A percentile compares a stretch with the other conserved stretches of the same genome.
These are phyloP conservation scores for Scaptodrosophila lebanonensis DNA, from an alignment of 1,140 invertebrate species.

Conservation along the genomic window DNA sequence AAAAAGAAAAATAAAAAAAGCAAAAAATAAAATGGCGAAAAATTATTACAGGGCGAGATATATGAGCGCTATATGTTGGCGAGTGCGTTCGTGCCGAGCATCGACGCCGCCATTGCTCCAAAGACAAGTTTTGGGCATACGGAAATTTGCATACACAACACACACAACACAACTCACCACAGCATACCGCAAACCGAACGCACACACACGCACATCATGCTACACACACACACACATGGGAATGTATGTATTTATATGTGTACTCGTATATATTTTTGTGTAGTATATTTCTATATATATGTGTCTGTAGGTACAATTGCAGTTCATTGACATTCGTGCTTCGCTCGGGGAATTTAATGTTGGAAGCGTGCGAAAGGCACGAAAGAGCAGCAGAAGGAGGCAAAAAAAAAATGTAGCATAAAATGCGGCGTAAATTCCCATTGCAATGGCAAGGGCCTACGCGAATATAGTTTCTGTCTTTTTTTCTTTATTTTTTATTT, in stretches of 20 bases:
- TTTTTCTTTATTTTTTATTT: too few species aligned
- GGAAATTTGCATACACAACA: conserved; percentile 57
- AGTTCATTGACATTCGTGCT: conserved; percentile 61
- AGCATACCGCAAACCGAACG: neutral
- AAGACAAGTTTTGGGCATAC: conserved; percentile 61
- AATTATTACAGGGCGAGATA: conserved; percentile 68
- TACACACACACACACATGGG: conserved; percentile 12
- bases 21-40: conserved; percentile 63
- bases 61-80: conserved; percentile 21
- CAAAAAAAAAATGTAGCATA: conserved; percentile 12
- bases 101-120: conserved; percentile 25
- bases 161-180: too few species aligned
- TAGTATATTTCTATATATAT: too few species aligned
- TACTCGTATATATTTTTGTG: too few species aligned
- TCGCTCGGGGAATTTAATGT: conserved; percentile 57
- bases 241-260: too few species aligned
- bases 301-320: too few species aligned
- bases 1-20: conserved; percentile 35
- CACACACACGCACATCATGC: conserved; percentile 17
- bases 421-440: conserved; percentile 22
- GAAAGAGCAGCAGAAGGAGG: conserved; percentile 35
- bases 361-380: conserved; percentile 11
- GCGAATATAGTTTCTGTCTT: too few species aligned
- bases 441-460: conserved; percentile 35
- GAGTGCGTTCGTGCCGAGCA: conserved; percentile 9